Evolutionary conservation across 2,888 invertebrate species (phyloP), one percentile per base, ranked within the genome.

Genomic region (Pinctada fucata): DNA sequence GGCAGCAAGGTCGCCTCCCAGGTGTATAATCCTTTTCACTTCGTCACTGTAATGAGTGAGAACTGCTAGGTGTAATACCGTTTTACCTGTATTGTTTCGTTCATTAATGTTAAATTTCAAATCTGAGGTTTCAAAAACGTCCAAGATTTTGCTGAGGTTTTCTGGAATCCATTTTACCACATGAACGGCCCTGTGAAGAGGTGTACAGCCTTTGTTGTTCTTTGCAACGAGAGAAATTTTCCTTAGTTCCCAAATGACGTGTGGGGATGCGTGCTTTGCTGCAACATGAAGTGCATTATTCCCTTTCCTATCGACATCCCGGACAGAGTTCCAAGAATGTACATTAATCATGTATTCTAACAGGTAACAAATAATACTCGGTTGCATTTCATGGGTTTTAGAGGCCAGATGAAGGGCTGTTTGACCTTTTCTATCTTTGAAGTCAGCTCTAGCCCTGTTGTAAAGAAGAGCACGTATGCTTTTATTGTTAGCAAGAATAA

Each of bases 251-350:
- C 89, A 88, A 67, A 90, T 75, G 0, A 90, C 88, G 13, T 88
- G 88, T 2, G 88, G 89, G 52, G 81, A 80, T 16, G 88, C 87
- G 79, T 83, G 80, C 72, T 85, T 85, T 45, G 91, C 91, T 2
- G 91, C 91, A 31, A 90, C 80, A 75, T 92, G 91, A 4, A 92
- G 85, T 8, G 91, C 88, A 72, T 90, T 92, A 81, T 91, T 90
- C 2, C 91, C 90, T 66, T 83, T 50, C 6, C 82, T 82, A 76
- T 92, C 91, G 65, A 80, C 81, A 0, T 88, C 88, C 76, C 91
- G 89, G 13, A 92, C 84, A 82, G 90, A 86, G 65, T 91, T 89
- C 91, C 91, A 91, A 47, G 89, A 87, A 79, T 90, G 90, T 0
- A 88, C 86, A 80, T 90, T 90, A 68, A 91, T 90, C n/a, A 90